Base-by-base conservation (phyloP, 2,888 invertebrate genomes). In the Callosobruchus maculatus region DNA sequence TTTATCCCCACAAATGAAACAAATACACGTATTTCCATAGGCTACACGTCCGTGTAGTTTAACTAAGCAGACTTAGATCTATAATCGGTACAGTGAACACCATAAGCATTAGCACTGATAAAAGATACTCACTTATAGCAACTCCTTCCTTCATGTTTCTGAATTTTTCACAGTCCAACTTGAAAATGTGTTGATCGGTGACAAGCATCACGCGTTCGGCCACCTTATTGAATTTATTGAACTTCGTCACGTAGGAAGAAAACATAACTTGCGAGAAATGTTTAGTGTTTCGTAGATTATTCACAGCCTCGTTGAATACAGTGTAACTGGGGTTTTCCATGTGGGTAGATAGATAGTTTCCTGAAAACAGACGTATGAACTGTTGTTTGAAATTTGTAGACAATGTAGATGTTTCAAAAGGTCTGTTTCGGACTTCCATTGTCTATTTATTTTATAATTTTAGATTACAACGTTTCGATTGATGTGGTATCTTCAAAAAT, bases 141-240 rank as follows among this genome's bases (percentile, higher is more conserved):
- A 85, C 82, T 18, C 94, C 94, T 80, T 94, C 93, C 85, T 94
- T 95, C 90, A 98, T 92, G 70, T 93, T 92, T 83, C 95, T 95
- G 87, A 97, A 98, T 83, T 94, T 97, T 81, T 91, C 88, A 0
- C 92, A 91, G 82, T 98, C 97, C 81, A 98, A 88, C 85, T 98
- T 98, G 88, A 94, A 97, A 79, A 98, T 91, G 49, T 91, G 92
- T 22, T 90, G 89, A 80, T 97, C 97, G 0, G 97, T 97, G 77
- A 98, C 88, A 31, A 97, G 90, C 78, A 98, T 88, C n/a, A 95
- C 96, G 74, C 98, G 90, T 85, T 97, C 96, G 0, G 97, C 94
- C 7, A 81, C 81, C 79, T 91, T 91, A 83, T 89, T 89, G 81
- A 89, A 90, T 78, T 90, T 89, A 84, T 92, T 93, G 82, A 93